These are phyloP conservation scores for Delia radicum DNA, from an alignment of 1,140 invertebrate genomes.

Conservation along the genomic window DNA sequence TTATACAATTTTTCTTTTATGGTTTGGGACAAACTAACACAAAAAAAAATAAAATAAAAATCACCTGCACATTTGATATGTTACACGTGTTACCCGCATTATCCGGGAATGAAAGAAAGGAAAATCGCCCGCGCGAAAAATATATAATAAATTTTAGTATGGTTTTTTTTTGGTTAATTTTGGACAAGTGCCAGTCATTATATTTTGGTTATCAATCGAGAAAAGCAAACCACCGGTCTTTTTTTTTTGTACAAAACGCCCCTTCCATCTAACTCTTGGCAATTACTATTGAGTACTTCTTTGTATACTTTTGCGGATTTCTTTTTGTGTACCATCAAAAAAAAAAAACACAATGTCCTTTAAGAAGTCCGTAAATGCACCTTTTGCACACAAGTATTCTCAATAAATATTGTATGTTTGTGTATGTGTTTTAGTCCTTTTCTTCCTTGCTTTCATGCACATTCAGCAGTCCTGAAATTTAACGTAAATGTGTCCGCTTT, in stretches of 20 bases:
- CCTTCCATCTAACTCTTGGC: slow-evolving; percentile 11
- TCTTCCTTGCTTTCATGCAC: background rate
- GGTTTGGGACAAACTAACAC: no score
- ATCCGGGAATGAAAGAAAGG: background rate
- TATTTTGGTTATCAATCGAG: background rate
- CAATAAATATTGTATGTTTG: background rate
- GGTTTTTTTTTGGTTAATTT: background rate
- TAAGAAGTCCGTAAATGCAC: background rate
- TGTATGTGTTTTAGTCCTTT: background rate
- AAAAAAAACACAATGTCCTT: no score
- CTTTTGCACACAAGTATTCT: background rate
- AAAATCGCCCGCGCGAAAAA: slow-evolving; percentile 18
- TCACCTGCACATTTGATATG: background rate
- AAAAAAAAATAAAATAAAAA: slow-evolving; percentile 7
- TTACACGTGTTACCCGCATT: slow-evolving; percentile 3
- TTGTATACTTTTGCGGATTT: background rate
- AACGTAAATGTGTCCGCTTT: slow-evolving; percentile 10
- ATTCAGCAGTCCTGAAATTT: background rate
- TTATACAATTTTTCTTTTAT: slow-evolving; percentile 7
- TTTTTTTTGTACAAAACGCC: background rate
- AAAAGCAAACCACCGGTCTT: slow-evolving; percentile 19
- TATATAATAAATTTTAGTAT: background rate
- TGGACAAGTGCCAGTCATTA: slow-evolving; percentile 20
- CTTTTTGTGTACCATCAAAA: no score
- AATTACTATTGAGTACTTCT: background rate